A percentile compares a stretch with the other conserved stretches of the same genome.
Evolutionary conservation across 1,140 invertebrate species (phyloP).

Genomic region (Meloidogyne chitwoodi): DNA sequence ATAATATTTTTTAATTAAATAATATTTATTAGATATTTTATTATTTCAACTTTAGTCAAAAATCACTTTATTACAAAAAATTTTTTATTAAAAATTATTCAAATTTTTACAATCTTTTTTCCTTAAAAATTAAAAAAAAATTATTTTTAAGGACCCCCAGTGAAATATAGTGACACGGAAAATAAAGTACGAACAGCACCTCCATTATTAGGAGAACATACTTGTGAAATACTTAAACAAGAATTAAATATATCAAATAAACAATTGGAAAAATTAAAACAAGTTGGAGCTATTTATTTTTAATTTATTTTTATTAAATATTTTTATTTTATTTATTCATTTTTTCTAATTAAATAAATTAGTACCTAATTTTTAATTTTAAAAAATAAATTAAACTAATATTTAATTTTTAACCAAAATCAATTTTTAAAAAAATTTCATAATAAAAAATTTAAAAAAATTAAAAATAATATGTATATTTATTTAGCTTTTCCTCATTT

Average conservation of each 20-base stretch:
- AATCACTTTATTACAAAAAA: no score
- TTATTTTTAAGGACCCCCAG: conserved; percentile 70
- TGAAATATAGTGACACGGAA: conserved; percentile 72
- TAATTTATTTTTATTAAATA: conserved; percentile 3
- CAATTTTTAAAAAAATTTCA: no score
- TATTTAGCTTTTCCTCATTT: not conserved
- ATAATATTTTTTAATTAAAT: no score
- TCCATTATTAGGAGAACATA: conserved; percentile 81
- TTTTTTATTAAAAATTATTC: no score
- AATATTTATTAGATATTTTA: no score
- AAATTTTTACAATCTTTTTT: no score
- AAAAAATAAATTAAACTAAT: no score
- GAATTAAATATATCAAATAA: conserved; percentile 67
- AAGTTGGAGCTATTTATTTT: conserved; percentile 65
- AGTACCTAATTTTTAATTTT: no score
- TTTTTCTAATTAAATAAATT: no score
- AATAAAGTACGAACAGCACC: conserved; percentile 73
- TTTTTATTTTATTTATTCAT: not conserved
- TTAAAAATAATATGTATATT: not conserved
- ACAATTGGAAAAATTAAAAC: conserved; percentile 66
- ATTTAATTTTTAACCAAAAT: not conserved
- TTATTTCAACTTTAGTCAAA: no score
- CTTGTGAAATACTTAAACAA: conserved; percentile 70
- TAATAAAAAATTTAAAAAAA: not conserved
- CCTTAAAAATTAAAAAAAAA: not conserved